Evolutionary conservation across 2,888 invertebrate genomes (phyloP).

Genomic region (Lepidochrysops patricia): DNA sequence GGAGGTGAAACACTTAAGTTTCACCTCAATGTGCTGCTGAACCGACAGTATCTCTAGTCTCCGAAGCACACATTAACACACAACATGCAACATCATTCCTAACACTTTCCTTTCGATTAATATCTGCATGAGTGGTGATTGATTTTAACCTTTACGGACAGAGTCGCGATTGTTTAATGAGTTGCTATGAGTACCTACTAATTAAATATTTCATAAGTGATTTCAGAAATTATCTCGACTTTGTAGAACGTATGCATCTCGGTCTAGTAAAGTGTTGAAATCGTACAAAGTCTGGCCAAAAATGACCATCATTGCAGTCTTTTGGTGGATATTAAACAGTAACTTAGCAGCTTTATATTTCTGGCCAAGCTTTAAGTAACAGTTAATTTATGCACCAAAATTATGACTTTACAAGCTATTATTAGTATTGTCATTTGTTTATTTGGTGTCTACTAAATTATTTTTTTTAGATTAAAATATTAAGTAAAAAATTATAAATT

Average conservation of each 20-base stretch:
- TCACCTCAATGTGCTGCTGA: too few species aligned
- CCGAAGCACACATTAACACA: neutral
- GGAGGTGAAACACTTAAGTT: too few species aligned
- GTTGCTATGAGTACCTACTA: neutral
- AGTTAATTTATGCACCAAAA: neutral
- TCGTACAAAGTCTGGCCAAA: neutral
- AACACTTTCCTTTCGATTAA: constrained; percentile 13
- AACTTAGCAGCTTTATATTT: neutral
- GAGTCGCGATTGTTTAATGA: neutral
- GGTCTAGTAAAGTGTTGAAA: neutral
- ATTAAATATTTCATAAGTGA: neutral
- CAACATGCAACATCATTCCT: constrained; percentile 14
- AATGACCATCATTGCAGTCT: neutral
- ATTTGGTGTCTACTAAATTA: neutral
- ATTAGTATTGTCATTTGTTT: neutral
- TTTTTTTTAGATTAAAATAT: neutral
- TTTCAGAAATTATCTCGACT: neutral
- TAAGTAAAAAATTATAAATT: neutral
- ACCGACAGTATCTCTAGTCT: neutral
- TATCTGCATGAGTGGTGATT: constrained; percentile 15
- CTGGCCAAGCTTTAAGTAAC: neutral
- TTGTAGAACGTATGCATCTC: neutral
- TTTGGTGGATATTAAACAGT: neutral
- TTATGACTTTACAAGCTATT: neutral
- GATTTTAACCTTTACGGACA: constrained; percentile 4